Evolutionary conservation across 2,888 invertebrate genomes (phyloP).

Genomic region (Masnerella sp.): DNA sequence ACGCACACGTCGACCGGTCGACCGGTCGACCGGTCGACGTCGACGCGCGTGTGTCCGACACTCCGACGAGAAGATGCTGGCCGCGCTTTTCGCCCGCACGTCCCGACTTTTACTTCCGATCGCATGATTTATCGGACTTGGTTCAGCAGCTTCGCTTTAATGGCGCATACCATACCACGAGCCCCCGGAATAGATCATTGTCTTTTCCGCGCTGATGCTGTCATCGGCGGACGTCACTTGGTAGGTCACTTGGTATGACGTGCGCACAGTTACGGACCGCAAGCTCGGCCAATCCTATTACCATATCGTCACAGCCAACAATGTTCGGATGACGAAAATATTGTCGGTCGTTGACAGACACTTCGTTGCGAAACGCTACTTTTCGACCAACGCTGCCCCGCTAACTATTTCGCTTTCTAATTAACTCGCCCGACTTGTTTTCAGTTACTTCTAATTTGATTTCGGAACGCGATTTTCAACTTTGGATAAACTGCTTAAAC

Average conservation of each 20-base stretch:
- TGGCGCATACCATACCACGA: slow-evolving; percentile 44
- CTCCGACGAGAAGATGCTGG: too few species aligned
- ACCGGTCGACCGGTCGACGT: too few species aligned
- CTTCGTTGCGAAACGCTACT: slow-evolving; percentile 11
- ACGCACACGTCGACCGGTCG: slow-evolving; percentile 21
- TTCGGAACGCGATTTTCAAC: too few species aligned
- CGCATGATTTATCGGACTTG: slow-evolving; percentile 64
- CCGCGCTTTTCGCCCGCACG: too few species aligned
- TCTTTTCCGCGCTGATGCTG: slow-evolving; percentile 63
- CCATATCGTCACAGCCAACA: slow-evolving; percentile 36
- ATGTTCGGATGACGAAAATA: slow-evolving; percentile 42
- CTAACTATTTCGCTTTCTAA: too few species aligned
- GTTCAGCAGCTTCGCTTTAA: slow-evolving; percentile 59
- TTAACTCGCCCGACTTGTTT: too few species aligned
- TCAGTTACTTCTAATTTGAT: too few species aligned
- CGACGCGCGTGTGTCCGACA: too few species aligned
- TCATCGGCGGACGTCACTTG: slow-evolving; percentile 61
- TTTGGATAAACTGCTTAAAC: too few species aligned
- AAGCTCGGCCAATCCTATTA: slow-evolving; percentile 46
- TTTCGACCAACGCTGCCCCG: too few species aligned
- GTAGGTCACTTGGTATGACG: slow-evolving; percentile 52
- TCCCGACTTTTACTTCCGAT: slow-evolving; percentile 64
- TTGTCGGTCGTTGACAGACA: slow-evolving; percentile 41
- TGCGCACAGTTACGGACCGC: slow-evolving; percentile 46
- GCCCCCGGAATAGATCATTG: slow-evolving; percentile 65